Conservation (phyloP, 2,888 invertebrate genomes). For the Liposcelis brunnea region DNA sequence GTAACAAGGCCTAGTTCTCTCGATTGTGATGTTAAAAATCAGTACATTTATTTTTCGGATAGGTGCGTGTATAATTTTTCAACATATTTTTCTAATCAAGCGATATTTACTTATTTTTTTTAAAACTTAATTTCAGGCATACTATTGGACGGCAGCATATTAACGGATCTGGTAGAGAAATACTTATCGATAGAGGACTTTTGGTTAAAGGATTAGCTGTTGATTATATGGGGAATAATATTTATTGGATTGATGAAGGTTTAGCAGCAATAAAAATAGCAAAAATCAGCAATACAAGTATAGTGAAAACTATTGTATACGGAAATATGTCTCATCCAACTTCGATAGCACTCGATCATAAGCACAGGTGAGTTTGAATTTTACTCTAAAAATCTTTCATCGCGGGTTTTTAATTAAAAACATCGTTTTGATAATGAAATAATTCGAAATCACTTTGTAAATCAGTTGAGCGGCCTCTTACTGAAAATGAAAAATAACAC, state of each 20-base stretch:
- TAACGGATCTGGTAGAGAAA: constrained; percentile 37
- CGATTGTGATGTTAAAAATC: constrained; percentile 44
- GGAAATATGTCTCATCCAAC: constrained; percentile 40
- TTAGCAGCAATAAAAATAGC: constrained; percentile 50
- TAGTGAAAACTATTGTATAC: constrained; percentile 36
- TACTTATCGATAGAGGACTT: constrained; percentile 38
- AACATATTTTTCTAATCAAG: constrained; percentile 1
- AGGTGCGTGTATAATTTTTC: constrained; percentile 24
- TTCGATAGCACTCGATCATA: constrained; percentile 51
- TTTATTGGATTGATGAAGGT: constrained; percentile 71
- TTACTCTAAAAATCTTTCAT: constrained; percentile 8
- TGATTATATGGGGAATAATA: constrained; percentile 65
- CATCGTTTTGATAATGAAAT: background rate
- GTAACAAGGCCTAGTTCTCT: constrained; percentile 45
- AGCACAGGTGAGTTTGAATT: constrained; percentile 32
- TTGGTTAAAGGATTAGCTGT: constrained; percentile 60
- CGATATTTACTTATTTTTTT: constrained; percentile 7
- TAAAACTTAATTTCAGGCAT: constrained; percentile 26
- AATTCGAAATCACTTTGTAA: constrained; percentile 7
- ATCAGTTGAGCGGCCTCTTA: constrained; percentile 7
- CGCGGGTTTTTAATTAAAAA: constrained; percentile 8
- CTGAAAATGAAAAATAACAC: no score
- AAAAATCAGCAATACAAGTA: constrained; percentile 37
- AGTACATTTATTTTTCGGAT: constrained; percentile 47
- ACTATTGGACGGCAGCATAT: constrained; percentile 46